Conservation (phyloP, 2,888 invertebrate genomes). For the Drosophila cognata region DNA sequence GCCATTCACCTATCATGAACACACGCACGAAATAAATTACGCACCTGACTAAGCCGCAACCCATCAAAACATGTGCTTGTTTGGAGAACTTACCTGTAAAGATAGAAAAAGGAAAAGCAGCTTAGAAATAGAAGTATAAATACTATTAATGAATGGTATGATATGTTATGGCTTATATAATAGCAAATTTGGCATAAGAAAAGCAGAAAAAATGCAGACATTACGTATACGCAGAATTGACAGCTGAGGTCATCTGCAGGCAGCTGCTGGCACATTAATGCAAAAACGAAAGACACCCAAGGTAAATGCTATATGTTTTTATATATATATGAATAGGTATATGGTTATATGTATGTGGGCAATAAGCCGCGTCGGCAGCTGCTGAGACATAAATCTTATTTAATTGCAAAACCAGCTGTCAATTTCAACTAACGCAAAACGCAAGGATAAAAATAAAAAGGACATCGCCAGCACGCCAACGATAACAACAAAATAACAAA, state of each 20-base stretch:
- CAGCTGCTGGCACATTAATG: slow-evolving; percentile 67
- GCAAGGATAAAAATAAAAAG: slow-evolving; percentile 17
- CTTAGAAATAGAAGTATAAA: slow-evolving; percentile 9
- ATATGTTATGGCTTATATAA: slow-evolving; percentile 19
- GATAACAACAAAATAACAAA: slow-evolving; percentile 35
- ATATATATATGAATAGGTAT: slow-evolving; percentile 9
- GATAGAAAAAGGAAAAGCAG: slow-evolving; percentile 1
- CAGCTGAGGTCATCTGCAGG: slow-evolving; percentile 64
- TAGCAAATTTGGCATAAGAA: slow-evolving; percentile 18
- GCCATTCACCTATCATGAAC: not conserved
- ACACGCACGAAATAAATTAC: slow-evolving; percentile 6
- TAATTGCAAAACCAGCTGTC: slow-evolving; percentile 79
- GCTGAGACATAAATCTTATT: slow-evolving; percentile 74
- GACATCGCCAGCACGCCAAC: slow-evolving; percentile 8
- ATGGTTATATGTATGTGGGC: slow-evolving; percentile 7
- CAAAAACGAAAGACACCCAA: slow-evolving; percentile 34
- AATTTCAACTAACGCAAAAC: slow-evolving; percentile 64
- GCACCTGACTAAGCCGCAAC: slow-evolving; percentile 19
- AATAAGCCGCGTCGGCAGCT: slow-evolving; percentile 35
- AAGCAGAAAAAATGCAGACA: slow-evolving; percentile 1
- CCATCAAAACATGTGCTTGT: not conserved
- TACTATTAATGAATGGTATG: slow-evolving; percentile 18
- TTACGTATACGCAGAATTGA: slow-evolving; percentile 53
- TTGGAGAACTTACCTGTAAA: slow-evolving; percentile 49
- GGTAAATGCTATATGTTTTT: slow-evolving; percentile 18